These are phyloP conservation scores for Cepphus grylle DNA, from an alignment of 2,113 vertebrate genomes.

Conservation along the genomic window DNA sequence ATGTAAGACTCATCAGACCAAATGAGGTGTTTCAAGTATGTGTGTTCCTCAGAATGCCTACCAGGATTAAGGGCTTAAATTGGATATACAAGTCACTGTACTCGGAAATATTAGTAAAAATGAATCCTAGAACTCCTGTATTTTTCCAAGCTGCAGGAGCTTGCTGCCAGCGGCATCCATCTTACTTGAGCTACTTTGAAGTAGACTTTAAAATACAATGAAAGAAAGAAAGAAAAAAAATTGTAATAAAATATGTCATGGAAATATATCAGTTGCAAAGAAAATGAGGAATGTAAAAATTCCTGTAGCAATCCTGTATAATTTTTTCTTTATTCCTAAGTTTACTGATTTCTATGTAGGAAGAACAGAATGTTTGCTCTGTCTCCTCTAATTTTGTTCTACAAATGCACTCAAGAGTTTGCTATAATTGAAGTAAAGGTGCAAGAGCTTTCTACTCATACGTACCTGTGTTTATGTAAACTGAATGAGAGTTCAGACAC, in stretches of 20 bases:
- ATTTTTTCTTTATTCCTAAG: neutral
- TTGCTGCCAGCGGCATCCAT: neutral
- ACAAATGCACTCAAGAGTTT: neutral
- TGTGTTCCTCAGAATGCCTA: neutral
- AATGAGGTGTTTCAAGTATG: neutral
- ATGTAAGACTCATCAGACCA: neutral
- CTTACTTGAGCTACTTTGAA: neutral
- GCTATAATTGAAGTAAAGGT: neutral
- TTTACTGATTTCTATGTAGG: neutral
- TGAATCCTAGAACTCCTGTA: neutral
- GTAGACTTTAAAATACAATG: neutral
- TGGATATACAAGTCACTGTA: neutral
- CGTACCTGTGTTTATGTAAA: neutral
- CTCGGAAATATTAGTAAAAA: neutral
- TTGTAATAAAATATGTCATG: neutral
- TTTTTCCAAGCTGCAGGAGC: neutral
- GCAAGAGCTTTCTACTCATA: neutral
- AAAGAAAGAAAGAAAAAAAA: neutral
- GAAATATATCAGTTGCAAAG: neutral
- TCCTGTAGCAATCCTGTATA: neutral
- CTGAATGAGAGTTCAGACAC: neutral
- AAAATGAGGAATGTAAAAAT: neutral
- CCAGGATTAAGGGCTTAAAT: neutral
- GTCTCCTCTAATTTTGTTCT: neutral
- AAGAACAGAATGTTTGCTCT: neutral